phyloP scores from a whole-genome alignment of 2,888 invertebrate genomes.

The Drosophila mayaguana region DNA sequence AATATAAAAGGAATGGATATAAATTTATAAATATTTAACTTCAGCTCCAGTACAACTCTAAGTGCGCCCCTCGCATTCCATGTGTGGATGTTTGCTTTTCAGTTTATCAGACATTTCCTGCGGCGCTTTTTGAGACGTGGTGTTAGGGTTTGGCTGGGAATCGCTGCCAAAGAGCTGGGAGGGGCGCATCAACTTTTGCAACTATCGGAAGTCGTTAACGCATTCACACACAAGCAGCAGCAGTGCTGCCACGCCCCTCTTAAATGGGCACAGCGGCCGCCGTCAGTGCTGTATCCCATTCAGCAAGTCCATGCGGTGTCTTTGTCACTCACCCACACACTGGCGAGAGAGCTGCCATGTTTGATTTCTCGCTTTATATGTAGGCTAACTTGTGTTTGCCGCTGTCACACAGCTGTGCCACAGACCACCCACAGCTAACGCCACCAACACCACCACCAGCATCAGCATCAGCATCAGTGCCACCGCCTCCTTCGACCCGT shows the following conservation, averaged over 20 bases:
- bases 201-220: constrained; percentile 79
- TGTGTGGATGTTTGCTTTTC: constrained; percentile 35
- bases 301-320: constrained; percentile 2
- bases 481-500: not conserved
- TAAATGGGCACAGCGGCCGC: constrained; percentile 36
- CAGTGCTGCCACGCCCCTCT: constrained; percentile 38
- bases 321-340: constrained; percentile 7
- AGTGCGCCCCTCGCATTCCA: constrained; percentile 35
- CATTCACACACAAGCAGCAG: constrained; percentile 63
- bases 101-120: constrained; percentile 75
- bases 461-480: no score
- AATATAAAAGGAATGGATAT: no score
- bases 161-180: not conserved
- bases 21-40: no score
- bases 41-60: not conserved
- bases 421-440: not conserved
- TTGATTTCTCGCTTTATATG: constrained; percentile 77
- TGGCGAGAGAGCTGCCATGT: constrained; percentile 60
- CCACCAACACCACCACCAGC: no score
- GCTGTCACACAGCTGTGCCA: constrained; percentile 63
- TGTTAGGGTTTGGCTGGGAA: constrained; percentile 22
- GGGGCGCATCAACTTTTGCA: constrained; percentile 61
- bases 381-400: constrained; percentile 70
- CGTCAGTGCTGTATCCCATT: constrained; percentile 25
- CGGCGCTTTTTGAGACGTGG: constrained; percentile 61